Conservation (phyloP, 2,888 invertebrate genomes). For the Coenonympha glycerion region DNA sequence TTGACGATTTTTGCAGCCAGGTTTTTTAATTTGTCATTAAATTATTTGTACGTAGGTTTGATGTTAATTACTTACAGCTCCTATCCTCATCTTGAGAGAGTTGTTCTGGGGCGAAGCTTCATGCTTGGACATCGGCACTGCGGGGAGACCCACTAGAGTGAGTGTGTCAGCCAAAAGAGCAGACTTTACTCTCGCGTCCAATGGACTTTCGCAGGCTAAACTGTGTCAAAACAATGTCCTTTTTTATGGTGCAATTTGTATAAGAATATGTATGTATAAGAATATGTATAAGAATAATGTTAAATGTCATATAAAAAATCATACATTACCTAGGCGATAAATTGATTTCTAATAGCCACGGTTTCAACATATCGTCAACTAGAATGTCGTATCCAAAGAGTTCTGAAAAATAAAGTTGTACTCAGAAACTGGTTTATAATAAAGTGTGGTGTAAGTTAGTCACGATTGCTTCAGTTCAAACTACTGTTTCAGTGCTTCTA, state of each 20-base stretch:
- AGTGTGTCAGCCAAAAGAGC: conserved; percentile 92
- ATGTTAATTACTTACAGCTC: conserved; percentile 47
- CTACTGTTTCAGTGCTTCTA: too few relatives aligned
- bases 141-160: conserved; percentile 92
- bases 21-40: too few relatives aligned
- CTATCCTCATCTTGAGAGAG: conserved; percentile 66
- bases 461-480: too few relatives aligned
- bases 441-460: too few relatives aligned
- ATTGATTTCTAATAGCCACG: conserved; percentile 97
- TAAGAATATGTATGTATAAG: too few relatives aligned
- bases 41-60: neutral
- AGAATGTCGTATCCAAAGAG: conserved; percentile 97
- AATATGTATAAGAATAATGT: too few relatives aligned
- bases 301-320: too few relatives aligned
- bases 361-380: conserved; percentile 92
- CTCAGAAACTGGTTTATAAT: too few relatives aligned
- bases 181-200: conserved; percentile 95
- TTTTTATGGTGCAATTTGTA: neutral
- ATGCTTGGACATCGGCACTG: conserved; percentile 79
- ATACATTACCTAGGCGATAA: conserved; percentile 84
- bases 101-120: conserved; percentile 43
- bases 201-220: conserved; percentile 91
- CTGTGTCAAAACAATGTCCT: conserved; percentile 33
- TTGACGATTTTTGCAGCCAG: too few relatives aligned
- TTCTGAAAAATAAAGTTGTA: conserved; percentile 82